Conservation (phyloP, 2,888 invertebrate species). For the Temnothorax ravouxi region DNA sequence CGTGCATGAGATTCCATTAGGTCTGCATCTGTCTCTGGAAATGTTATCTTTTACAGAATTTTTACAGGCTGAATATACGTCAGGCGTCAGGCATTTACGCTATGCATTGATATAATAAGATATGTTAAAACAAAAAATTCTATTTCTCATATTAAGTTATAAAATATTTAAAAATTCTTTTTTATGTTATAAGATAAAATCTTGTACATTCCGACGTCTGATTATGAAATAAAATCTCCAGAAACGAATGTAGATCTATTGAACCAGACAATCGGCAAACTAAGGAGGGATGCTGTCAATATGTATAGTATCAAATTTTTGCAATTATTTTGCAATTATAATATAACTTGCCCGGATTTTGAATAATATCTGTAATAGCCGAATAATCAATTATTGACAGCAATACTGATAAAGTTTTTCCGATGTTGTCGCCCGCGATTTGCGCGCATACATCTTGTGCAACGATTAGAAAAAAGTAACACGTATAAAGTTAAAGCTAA, state of each 20-base stretch:
- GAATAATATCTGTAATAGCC: not conserved
- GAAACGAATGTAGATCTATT: constrained; percentile 15
- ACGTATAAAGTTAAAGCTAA: constrained; percentile 58
- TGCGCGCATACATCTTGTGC: constrained; percentile 52
- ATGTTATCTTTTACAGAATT: not conserved
- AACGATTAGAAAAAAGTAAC: constrained; percentile 55
- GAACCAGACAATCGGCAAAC: not conserved
- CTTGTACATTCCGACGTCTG: not conserved
- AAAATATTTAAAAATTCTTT: not conserved
- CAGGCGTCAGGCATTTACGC: too few species aligned
- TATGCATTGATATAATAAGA: not conserved
- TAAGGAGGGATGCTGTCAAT: constrained; percentile 18
- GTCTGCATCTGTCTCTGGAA: constrained; percentile 1
- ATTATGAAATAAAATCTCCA: constrained; percentile 22
- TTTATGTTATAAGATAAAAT: not conserved
- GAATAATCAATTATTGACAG: constrained; percentile 25
- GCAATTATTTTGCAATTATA: not conserved
- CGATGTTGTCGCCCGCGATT: not conserved
- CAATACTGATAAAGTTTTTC: constrained; percentile 1
- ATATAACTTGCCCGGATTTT: not conserved
- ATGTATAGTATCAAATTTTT: not conserved
- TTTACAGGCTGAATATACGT: not conserved
- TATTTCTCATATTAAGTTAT: not conserved
- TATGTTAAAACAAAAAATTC: not conserved
- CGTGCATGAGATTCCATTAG: not conserved